These are phyloP conservation scores for Recurvirostra avosetta DNA, from an alignment of 2,113 vertebrate species.

Conservation along the genomic window DNA sequence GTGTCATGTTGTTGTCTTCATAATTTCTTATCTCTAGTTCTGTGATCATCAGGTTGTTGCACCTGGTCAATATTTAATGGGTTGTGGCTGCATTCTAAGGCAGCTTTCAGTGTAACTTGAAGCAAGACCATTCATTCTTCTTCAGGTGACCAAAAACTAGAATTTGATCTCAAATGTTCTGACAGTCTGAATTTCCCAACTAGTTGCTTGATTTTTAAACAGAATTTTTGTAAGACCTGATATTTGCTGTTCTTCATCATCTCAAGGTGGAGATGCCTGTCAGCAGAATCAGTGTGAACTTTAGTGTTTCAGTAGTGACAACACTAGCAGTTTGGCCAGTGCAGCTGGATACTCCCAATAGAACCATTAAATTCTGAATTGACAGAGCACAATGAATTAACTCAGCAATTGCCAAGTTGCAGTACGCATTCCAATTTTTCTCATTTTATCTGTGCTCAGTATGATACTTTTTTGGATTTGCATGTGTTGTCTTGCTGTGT, in stretches of 20 bases:
- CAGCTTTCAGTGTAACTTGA: background rate
- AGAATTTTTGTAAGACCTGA: background rate
- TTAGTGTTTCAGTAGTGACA: background rate
- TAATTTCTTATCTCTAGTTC: background rate
- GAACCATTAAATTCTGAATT: background rate
- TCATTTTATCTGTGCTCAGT: background rate
- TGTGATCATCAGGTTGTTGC: background rate
- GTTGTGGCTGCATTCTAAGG: background rate
- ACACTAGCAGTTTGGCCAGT: background rate
- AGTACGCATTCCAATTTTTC: background rate
- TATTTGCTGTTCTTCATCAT: background rate
- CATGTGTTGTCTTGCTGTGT: accelerated
- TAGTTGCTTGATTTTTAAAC: background rate
- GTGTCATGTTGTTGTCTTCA: background rate
- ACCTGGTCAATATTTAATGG: background rate
- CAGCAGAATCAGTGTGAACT: background rate
- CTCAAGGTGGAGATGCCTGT: background rate
- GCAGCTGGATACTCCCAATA: background rate
- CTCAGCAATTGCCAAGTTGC: background rate
- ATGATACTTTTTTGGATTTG: background rate
- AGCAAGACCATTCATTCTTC: background rate
- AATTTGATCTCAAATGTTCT: background rate
- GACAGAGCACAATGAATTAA: background rate
- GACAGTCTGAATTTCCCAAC: background rate
- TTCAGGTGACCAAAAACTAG: background rate